Conservation (phyloP, 2,888 invertebrate species). For the Linnaemya vulpina region DNA sequence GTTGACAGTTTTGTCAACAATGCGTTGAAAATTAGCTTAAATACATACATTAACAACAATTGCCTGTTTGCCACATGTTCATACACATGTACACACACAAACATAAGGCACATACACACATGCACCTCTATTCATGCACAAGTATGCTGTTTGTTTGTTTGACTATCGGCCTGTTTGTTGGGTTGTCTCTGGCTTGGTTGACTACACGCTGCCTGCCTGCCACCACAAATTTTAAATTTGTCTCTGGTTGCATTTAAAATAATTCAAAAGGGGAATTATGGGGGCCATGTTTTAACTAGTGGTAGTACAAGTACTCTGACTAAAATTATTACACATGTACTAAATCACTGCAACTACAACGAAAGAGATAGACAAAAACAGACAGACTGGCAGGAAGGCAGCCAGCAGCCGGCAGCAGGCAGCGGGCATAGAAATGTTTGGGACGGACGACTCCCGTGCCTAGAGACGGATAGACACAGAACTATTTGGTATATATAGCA, state of each 20-base stretch:
- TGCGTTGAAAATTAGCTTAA: slow-evolving; percentile 83
- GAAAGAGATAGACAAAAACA: slow-evolving; percentile 31
- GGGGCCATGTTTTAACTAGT: slow-evolving; percentile 49
- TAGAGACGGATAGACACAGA: slow-evolving; percentile 41
- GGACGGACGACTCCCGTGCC: slow-evolving; percentile 24
- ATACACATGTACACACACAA: neutral
- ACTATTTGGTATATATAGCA: slow-evolving; percentile 42
- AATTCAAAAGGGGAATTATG: slow-evolving; percentile 35
- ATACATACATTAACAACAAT: slow-evolving; percentile 71
- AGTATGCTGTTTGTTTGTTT: slow-evolving; percentile 21
- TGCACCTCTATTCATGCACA: neutral
- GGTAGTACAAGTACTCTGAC: slow-evolving; percentile 61
- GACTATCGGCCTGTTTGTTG: slow-evolving; percentile 43
- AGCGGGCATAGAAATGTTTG: slow-evolving; percentile 52
- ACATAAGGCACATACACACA: neutral
- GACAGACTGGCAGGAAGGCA: slow-evolving; percentile 11
- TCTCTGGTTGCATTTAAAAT: slow-evolving; percentile 35
- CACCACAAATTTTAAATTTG: slow-evolving; percentile 39
- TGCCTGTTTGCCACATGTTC: slow-evolving; percentile 58
- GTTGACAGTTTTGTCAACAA: slow-evolving; percentile 83
- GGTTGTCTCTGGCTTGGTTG: slow-evolving; percentile 34
- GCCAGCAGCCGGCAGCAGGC: slow-evolving; percentile 1
- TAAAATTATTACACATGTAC: slow-evolving; percentile 68
- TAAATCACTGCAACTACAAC: slow-evolving; percentile 62
- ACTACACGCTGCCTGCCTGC: slow-evolving; percentile 49